Conservation (phyloP, 1,140 invertebrate species). For the Cotesia glomerata region DNA sequence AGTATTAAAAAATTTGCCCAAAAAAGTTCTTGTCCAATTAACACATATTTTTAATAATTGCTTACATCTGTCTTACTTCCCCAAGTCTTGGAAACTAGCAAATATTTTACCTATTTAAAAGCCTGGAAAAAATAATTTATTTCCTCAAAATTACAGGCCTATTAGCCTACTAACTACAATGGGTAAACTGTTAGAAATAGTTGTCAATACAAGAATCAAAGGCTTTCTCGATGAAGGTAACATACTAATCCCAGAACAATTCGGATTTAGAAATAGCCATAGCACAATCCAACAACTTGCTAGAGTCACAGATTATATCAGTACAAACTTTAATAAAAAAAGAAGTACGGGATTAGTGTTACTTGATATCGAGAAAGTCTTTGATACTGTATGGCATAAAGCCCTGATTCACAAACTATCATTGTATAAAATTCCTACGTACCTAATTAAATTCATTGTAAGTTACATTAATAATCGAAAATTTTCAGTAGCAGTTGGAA, state of each 20-base stretch:
- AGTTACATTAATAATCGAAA: slow-evolving; percentile 35
- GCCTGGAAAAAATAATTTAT: slow-evolving; percentile 46
- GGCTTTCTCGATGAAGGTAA: slow-evolving; percentile 13
- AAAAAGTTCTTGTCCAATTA: slow-evolving; percentile 42
- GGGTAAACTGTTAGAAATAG: slow-evolving; percentile 48
- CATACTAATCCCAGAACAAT: slow-evolving; percentile 40
- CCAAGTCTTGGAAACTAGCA: slow-evolving; percentile 39
- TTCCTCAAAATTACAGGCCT: slow-evolving; percentile 44
- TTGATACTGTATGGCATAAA: slow-evolving; percentile 47
- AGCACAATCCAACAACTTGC: slow-evolving; percentile 44
- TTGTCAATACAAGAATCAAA: slow-evolving; percentile 40
- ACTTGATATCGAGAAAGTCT: slow-evolving; percentile 48
- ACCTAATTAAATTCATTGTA: slow-evolving; percentile 34
- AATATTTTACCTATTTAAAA: slow-evolving; percentile 37
- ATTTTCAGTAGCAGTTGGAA: slow-evolving; percentile 31
- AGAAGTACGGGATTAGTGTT: slow-evolving; percentile 37
- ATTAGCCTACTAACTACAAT: slow-evolving; percentile 47
- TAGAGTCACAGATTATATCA: slow-evolving; percentile 41
- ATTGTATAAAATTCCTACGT: slow-evolving; percentile 27
- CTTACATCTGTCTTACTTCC: slow-evolving; percentile 39
- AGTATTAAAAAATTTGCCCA: slow-evolving; percentile 47
- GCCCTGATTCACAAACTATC: slow-evolving; percentile 45
- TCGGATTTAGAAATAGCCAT: slow-evolving; percentile 42
- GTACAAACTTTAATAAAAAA: slow-evolving; percentile 31
- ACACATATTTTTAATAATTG: slow-evolving; percentile 42